Evolutionary conservation across 2,888 invertebrate species (phyloP).

Genomic region (Xestoiulus laeticollis): DNA sequence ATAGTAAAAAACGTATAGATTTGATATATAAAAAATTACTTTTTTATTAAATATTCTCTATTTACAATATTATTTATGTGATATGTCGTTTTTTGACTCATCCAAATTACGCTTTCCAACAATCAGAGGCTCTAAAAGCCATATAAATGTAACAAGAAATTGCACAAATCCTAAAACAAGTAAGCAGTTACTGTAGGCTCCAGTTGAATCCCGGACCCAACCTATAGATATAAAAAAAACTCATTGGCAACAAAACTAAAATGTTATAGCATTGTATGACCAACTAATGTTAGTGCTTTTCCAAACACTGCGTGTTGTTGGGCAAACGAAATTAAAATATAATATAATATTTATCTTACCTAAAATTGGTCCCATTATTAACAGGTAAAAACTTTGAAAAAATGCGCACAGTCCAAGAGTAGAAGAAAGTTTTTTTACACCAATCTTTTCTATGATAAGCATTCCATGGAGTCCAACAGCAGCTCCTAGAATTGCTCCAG

Average conservation of each 20-base stretch:
- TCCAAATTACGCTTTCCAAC: neutral
- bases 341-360: neutral
- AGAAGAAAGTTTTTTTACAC: slow-evolving; percentile 8
- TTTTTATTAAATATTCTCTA: neutral
- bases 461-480: slow-evolving; percentile 40
- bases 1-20: neutral
- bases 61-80: neutral
- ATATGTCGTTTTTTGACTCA: neutral
- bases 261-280: too few species aligned
- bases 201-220: slow-evolving; percentile 42
- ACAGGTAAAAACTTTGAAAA: slow-evolving; percentile 41
- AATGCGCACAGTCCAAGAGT: neutral
- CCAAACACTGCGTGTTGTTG: too few species aligned
- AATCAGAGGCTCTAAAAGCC: neutral
- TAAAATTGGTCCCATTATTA: slow-evolving; percentile 13
- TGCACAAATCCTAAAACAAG: neutral
- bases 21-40: neutral
- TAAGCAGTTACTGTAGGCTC: slow-evolving; percentile 28
- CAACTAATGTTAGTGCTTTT: too few species aligned
- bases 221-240: neutral
- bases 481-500: slow-evolving; percentile 22
- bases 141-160: neutral
- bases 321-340: neutral
- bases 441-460: slow-evolving; percentile 1
- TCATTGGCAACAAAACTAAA: too few species aligned